Conservation (phyloP, 1,140 invertebrate genomes). For the Galendromus occidentalis region DNA sequence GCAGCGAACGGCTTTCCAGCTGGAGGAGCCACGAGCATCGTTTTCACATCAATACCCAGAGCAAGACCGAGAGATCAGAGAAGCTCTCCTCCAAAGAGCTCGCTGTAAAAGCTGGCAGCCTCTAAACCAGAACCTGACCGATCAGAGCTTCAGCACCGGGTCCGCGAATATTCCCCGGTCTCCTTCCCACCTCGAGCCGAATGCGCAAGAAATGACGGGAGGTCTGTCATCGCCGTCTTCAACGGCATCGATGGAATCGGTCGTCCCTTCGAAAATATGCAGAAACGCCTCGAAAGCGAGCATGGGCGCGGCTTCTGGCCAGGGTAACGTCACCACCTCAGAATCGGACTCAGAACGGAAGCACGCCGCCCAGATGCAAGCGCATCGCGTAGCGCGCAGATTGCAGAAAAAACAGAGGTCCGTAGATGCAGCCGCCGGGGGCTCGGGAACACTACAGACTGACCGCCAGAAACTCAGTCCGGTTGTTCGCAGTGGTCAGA, state of each 20-base stretch:
- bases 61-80: neutral
- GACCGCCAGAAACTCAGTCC: constrained; percentile 9
- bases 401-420: constrained; percentile 8
- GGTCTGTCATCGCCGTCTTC: constrained; percentile 4
- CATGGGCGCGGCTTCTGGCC: neutral
- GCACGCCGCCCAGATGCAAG: constrained; percentile 1
- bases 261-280: constrained; percentile 4
- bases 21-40: constrained; percentile 2
- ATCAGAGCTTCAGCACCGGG: neutral
- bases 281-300: constrained; percentile 4
- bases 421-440: neutral
- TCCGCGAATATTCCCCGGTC: neutral
- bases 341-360: constrained; percentile 1
- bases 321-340: constrained; percentile 6
- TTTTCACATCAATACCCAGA: neutral
- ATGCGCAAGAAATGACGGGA: neutral
- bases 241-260: neutral
- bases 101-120: constrained; percentile 1
- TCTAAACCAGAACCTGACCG: neutral
- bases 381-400: neutral
- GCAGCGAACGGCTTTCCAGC: neutral
- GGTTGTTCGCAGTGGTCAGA: neutral
- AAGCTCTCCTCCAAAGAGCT: neutral
- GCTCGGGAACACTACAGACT: neutral
- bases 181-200: constrained; percentile 4